Percentiles rank a stretch among this genome's conserved stretches.
These are phyloP conservation scores for Glandiceps talaboti DNA, from an alignment of 53 echinoderm and acorn worm species.

Conservation along the genomic window DNA sequence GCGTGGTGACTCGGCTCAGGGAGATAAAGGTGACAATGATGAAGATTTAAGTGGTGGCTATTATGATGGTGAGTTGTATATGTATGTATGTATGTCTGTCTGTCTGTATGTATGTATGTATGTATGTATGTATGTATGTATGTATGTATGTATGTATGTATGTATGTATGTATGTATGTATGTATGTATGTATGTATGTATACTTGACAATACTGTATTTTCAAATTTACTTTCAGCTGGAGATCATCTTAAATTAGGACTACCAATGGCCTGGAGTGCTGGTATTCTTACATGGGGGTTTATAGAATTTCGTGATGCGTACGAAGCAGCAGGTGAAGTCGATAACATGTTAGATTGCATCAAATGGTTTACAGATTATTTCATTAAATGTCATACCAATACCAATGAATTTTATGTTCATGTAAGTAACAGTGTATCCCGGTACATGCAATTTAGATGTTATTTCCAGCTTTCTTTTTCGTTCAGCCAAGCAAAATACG, in stretches of 20 bases:
- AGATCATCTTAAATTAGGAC: slow-evolving; percentile 58
- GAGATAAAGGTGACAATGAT: neutral
- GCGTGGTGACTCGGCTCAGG: neutral
- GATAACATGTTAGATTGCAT: slow-evolving; percentile 41
- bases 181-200: neutral
- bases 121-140: neutral
- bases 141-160: neutral
- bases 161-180: neutral
- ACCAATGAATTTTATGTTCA: slow-evolving; percentile 53
- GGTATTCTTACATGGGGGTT: slow-evolving; percentile 62
- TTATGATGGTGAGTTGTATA: neutral
- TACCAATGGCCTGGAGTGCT: slow-evolving; percentile 46
- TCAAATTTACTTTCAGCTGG: slow-evolving; percentile 43
- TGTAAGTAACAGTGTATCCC: too few species aligned
- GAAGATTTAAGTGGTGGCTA: neutral
- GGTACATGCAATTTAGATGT: too few species aligned
- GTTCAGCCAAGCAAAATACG: too few species aligned
- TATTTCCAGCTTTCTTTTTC: too few species aligned
- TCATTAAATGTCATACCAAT: slow-evolving; percentile 53
- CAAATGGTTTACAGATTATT: slow-evolving; percentile 78
- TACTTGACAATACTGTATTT: too few species aligned
- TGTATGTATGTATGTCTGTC: neutral
- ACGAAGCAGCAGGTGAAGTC: slow-evolving; percentile 33
- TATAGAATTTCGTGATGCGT: slow-evolving; percentile 48
- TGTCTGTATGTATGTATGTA: neutral